Evolutionary conservation across 2,113 vertebrate species (phyloP).

Genomic region (Prietella phreatophila): DNA sequence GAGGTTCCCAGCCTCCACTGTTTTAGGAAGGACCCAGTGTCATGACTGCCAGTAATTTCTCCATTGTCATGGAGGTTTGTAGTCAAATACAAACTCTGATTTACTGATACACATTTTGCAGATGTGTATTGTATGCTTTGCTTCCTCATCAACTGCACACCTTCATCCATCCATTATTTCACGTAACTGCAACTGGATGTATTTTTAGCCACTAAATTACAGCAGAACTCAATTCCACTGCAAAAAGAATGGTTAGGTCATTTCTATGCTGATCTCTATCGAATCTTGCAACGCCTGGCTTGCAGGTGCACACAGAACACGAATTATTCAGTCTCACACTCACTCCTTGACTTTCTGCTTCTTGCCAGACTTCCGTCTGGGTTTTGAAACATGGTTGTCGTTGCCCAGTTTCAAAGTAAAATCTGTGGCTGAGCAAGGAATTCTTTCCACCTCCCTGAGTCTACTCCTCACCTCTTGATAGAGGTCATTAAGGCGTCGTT

Average conservation of each 20-base stretch:
- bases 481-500: conserved; percentile 80
- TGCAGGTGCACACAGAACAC: conserved; percentile 5
- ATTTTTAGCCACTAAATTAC: not conserved
- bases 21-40: not conserved
- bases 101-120: not conserved
- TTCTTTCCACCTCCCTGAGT: conserved; percentile 82
- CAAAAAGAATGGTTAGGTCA: not conserved
- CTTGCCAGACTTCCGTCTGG: conserved; percentile 73
- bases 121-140: not conserved
- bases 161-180: not conserved
- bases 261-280: not conserved
- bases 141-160: not conserved
- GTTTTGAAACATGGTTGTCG: conserved; percentile 66
- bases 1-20: not conserved
- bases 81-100: not conserved
- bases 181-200: not conserved
- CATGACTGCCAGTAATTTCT: not conserved
- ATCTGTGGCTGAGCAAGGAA: conserved; percentile 77
- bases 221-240: not conserved
- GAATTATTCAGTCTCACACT: conserved; percentile 46
- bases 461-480: conserved; percentile 87
- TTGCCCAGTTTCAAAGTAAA: conserved; percentile 78
- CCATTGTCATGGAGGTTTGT: conserved; percentile 1
- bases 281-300: conserved; percentile 1
- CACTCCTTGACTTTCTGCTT: conserved; percentile 87